phyloP scores from a whole-genome alignment of 2,888 invertebrate genomes.

The Agrochola circellaris region DNA sequence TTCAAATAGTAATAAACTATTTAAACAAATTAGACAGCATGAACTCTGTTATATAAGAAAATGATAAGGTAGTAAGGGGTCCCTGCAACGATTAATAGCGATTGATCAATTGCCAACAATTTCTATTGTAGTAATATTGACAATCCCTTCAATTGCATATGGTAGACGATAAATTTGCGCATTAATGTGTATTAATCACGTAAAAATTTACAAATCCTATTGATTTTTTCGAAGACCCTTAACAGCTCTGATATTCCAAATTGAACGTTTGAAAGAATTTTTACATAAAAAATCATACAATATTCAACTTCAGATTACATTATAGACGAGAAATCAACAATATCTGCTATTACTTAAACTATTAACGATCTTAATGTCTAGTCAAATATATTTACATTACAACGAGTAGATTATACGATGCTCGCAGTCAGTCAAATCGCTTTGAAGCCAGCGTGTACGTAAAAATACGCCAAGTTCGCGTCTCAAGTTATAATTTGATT shows the following conservation, averaged over 20 bases:
- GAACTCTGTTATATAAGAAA: neutral
- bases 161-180: too few relatives aligned
- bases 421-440: conserved; percentile 68
- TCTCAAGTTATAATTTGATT: conserved; percentile 22
- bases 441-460: conserved; percentile 58
- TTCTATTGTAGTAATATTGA: too few relatives aligned
- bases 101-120: too few relatives aligned
- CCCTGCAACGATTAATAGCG: too few relatives aligned
- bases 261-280: neutral
- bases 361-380: conserved; percentile 68
- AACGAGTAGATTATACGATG: conserved; percentile 66
- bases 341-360: conserved; percentile 52
- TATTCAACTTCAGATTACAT: neutral
- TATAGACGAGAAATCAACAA: conserved; percentile 47
- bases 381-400: conserved; percentile 68
- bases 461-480: conserved; percentile 53
- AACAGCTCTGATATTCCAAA: neutral
- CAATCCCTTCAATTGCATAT: too few relatives aligned
- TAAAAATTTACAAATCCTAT: too few relatives aligned
- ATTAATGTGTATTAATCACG: too few relatives aligned
- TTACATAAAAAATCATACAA: neutral
- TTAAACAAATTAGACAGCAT: neutral
- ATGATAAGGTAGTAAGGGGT: too few relatives aligned
- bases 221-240: too few relatives aligned
- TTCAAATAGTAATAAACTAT: neutral